These are phyloP conservation scores for Sterna hirundo DNA, from an alignment of 2,113 vertebrate genomes.

Conservation along the genomic window DNA sequence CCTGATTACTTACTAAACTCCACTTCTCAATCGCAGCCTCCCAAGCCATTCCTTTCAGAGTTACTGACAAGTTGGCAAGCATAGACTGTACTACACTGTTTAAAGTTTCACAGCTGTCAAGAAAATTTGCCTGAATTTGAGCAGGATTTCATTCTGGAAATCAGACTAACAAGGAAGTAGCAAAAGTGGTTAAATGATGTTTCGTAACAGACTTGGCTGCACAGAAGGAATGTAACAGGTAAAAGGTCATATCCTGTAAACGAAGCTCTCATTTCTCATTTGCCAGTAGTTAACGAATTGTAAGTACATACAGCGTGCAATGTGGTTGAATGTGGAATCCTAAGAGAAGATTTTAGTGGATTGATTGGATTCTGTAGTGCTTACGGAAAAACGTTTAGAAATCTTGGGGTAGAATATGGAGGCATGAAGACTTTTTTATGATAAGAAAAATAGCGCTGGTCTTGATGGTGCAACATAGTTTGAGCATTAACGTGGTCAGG, in stretches of 20 bases:
- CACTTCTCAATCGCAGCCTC: background rate
- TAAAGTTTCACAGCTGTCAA: slow-evolving; percentile 25
- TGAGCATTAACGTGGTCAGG: background rate
- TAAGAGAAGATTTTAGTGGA: background rate
- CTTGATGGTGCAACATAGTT: background rate
- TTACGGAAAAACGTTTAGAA: background rate
- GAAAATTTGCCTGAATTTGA: slow-evolving; percentile 32
- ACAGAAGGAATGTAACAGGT: background rate
- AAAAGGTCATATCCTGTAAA: background rate
- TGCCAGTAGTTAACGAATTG: background rate
- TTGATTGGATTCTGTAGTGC: background rate
- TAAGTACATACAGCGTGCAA: background rate
- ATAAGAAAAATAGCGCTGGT: background rate
- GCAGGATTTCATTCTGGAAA: slow-evolving; percentile 37
- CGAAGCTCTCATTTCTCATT: background rate
- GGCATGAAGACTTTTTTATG: background rate
- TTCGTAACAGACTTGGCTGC: background rate
- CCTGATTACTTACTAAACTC: background rate
- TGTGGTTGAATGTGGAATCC: background rate
- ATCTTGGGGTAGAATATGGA: background rate
- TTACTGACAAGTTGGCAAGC: background rate
- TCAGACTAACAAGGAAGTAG: slow-evolving; percentile 22
- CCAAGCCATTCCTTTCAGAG: background rate
- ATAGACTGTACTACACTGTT: background rate
- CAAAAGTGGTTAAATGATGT: slow-evolving; percentile 4